Percentiles rank a stretch among this genome's conserved stretches.
Evolutionary conservation across 2,888 invertebrate species (phyloP).

Genomic region (Folsomia manolachei): DNA sequence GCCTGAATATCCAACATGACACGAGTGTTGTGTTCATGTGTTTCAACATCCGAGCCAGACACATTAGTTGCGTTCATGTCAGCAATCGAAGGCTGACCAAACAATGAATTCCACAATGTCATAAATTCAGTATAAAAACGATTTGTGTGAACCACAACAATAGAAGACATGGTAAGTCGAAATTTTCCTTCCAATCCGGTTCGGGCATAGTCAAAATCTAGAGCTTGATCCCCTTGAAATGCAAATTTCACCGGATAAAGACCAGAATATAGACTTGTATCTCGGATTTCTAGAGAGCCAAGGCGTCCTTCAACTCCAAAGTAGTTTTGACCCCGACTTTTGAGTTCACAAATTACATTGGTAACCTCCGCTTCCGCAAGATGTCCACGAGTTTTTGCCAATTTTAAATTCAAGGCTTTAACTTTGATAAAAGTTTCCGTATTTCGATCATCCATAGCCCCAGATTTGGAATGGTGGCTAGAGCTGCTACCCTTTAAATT

Average conservation of each 20-base stretch:
- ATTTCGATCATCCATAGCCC: too few species aligned
- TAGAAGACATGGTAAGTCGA: conserved; percentile 80
- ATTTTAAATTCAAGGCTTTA: conserved; percentile 41
- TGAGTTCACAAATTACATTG: conserved; percentile 42
- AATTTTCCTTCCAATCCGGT: conserved; percentile 66
- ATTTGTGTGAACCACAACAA: conserved; percentile 90
- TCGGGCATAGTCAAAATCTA: conserved; percentile 57
- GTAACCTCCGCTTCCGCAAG: conserved; percentile 45
- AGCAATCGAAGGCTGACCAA: conserved; percentile 41
- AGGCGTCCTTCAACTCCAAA: conserved; percentile 46
- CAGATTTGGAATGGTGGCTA: too few species aligned
- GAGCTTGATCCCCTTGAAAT: conserved; percentile 63
- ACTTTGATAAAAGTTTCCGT: conserved; percentile 47
- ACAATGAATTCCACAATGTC: conserved; percentile 36
- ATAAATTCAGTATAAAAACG: conserved; percentile 76
- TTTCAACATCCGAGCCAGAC: background rate
- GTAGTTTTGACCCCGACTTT: conserved; percentile 38
- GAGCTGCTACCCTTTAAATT: too few species aligned
- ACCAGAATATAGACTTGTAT: conserved; percentile 42
- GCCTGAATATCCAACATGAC: conserved; percentile 66
- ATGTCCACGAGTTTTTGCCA: conserved; percentile 30
- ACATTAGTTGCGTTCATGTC: background rate
- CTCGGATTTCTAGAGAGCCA: conserved; percentile 45
- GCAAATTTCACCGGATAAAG: conserved; percentile 48
- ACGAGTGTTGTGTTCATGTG: conserved; percentile 55